A percentile compares a stretch with the other conserved stretches of the same genome.
Evolutionary conservation across 2,888 invertebrate genomes (phyloP).

Genomic region (Sminthurides aquaticus): DNA sequence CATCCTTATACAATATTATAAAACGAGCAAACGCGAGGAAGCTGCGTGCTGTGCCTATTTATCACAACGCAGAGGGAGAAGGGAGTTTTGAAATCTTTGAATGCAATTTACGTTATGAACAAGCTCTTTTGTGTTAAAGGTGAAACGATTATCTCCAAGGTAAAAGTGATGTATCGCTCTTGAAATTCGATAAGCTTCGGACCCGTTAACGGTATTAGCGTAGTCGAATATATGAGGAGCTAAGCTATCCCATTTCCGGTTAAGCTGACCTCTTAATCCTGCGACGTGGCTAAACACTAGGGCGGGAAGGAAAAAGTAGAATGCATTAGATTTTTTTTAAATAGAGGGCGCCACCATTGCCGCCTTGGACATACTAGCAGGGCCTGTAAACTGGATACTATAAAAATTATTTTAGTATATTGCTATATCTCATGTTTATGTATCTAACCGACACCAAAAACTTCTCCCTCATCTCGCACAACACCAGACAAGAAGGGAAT

Average conservation of each 20-base stretch:
- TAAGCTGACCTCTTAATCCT: conserved; percentile 13
- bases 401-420: too few relatives aligned
- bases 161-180: conserved; percentile 17
- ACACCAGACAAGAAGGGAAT: conserved; percentile 22
- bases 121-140: conserved; percentile 18
- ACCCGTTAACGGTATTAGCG: neutral
- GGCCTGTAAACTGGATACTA: too few relatives aligned
- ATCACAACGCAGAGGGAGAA: too few relatives aligned
- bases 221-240: conserved; percentile 19
- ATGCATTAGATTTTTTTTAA: too few relatives aligned
- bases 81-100: too few relatives aligned
- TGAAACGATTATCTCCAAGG: conserved; percentile 11
- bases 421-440: too few relatives aligned
- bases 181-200: conserved; percentile 3
- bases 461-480: conserved; percentile 22
- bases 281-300: conserved; percentile 21
- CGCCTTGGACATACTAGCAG: too few relatives aligned
- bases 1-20: too few relatives aligned
- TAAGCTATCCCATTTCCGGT: conserved; percentile 13
- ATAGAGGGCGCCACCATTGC: too few relatives aligned
- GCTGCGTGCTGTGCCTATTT: too few relatives aligned
- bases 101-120: conserved; percentile 23
- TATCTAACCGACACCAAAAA: conserved; percentile 20
- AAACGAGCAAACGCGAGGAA: too few relatives aligned
- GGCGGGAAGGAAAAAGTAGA: neutral